Conservation (phyloP, 2,888 invertebrate genomes). For the Cephonodes hylas region DNA sequence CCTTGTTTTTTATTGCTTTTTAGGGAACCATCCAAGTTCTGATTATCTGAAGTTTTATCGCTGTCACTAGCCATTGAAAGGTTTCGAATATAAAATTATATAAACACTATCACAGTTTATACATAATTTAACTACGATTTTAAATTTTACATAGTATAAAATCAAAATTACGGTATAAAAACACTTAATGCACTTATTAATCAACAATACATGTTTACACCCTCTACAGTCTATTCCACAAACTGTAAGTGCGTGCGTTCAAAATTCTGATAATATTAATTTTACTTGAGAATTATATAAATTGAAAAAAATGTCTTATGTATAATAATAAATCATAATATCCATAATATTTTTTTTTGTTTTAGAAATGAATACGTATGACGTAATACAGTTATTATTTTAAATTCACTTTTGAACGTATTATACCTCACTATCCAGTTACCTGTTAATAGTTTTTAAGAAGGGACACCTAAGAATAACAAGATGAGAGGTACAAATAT, state of each 20-base stretch:
- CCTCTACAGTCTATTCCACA: conserved; percentile 34
- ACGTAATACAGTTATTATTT: no score
- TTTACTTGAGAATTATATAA: no score
- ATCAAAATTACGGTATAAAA: not conserved
- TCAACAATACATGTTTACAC: conserved; percentile 63
- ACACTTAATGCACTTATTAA: not conserved
- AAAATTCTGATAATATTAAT: conserved; percentile 18
- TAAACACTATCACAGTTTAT: conserved; percentile 29
- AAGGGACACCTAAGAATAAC: no score
- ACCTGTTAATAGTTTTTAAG: no score
- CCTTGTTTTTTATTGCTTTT: conserved; percentile 63
- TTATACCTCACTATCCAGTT: no score
- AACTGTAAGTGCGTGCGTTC: conserved; percentile 30
- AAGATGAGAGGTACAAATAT: no score
- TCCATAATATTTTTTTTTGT: no score
- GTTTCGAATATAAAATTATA: conserved; percentile 34
- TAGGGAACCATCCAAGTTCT: conserved; percentile 69
- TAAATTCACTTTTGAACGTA: no score
- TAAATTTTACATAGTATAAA: not conserved
- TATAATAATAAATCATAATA: no score
- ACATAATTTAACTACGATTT: conserved; percentile 16
- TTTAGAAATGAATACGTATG: no score
- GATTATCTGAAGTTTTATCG: conserved; percentile 75
- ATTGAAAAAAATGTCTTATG: no score
- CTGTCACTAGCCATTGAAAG: conserved; percentile 79